phyloP scores from a whole-genome alignment of 2,888 invertebrate genomes.

The Anodontia alba region DNA sequence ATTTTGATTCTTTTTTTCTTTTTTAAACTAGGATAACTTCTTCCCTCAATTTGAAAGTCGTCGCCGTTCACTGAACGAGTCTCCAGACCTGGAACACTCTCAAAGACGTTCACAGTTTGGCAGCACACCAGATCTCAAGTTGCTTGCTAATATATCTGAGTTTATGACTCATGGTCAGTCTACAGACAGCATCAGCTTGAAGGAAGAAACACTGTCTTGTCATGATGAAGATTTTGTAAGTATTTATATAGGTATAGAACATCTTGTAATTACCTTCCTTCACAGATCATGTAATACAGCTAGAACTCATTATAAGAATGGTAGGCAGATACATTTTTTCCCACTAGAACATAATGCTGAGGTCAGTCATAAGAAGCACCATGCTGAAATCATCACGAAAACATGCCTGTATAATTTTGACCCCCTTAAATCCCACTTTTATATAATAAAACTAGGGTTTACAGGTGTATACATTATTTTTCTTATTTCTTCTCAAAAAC shows the following conservation, averaged over 20 bases:
- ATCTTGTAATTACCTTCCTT: neutral
- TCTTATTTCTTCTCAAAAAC: too few relatives aligned
- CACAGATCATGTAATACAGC: too few relatives aligned
- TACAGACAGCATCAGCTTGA: slow-evolving; percentile 75
- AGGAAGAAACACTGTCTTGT: slow-evolving; percentile 73
- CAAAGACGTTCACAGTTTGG: slow-evolving; percentile 70
- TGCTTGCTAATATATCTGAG: slow-evolving; percentile 67
- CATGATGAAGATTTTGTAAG: slow-evolving; percentile 59
- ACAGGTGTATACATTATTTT: too few relatives aligned
- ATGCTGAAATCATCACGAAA: too few relatives aligned
- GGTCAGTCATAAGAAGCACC: too few relatives aligned
- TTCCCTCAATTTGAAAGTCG: slow-evolving; percentile 77
- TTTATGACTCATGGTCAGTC: slow-evolving; percentile 58
- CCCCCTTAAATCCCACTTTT: too few relatives aligned
- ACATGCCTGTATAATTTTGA: too few relatives aligned
- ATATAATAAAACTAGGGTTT: too few relatives aligned
- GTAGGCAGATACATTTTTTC: too few relatives aligned
- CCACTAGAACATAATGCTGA: too few relatives aligned
- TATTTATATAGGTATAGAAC: too few relatives aligned
- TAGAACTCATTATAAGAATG: neutral
- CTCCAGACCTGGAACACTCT: slow-evolving; percentile 58
- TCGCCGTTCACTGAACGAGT: slow-evolving; percentile 74
- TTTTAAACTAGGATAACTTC: slow-evolving; percentile 73
- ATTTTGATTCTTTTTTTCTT: too few relatives aligned
- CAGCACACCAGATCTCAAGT: slow-evolving; percentile 77